Base-by-base conservation (phyloP, 1,140 invertebrate species). In the Drosophila kurseongensis region DNA sequence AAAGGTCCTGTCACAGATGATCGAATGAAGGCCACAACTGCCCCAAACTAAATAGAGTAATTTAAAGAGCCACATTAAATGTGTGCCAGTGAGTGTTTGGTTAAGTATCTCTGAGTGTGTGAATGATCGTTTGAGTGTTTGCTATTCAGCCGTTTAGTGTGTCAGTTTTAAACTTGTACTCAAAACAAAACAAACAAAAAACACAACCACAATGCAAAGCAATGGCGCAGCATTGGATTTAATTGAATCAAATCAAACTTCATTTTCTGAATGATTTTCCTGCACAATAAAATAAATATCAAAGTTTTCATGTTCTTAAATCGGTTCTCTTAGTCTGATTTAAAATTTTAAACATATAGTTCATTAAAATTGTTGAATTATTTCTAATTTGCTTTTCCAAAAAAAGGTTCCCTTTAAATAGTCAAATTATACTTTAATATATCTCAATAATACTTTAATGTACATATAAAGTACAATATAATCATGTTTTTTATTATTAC, bases 1-100 rank as follows among this genome's bases (percentile, higher is more conserved):
- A 78, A 27, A 66, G 68, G 52, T 29, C 50, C 71, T 86, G 82
- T 61, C 82, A 80, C 77, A 89, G 83, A 88, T 88, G 80, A 88
- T 88, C 83, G 56, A 68, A 54, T 58, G 58, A 23, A 38, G 59
- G 57, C 63, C 14, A 36, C 44, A 4, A 6, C 10, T 12, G 38
- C 69, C 23, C 48, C 63, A 69, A 69, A 67, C 47, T 57, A 72
- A 58, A 36, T 62, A 79, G 42, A 44, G 52, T 80, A 72, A 78
- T 60, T 71, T 77, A 69, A 65, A 48, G 58, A 69, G 65, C 48
- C 75, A 84, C 80, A 82, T 82, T 42, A 42, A 73, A 61, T 69
- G 66, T 78, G 55, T 63, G 18, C 38, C 13, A 45, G 50, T 55
- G 29, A 42, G 51, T 71, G 29, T 52, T 36, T n/a, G 59, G 41